A percentile compares a stretch with the other conserved stretches of the same genome.
These are phyloP conservation scores for Corythornis cristatus DNA, from an alignment of 2,113 vertebrate species.

Conservation along the genomic window DNA sequence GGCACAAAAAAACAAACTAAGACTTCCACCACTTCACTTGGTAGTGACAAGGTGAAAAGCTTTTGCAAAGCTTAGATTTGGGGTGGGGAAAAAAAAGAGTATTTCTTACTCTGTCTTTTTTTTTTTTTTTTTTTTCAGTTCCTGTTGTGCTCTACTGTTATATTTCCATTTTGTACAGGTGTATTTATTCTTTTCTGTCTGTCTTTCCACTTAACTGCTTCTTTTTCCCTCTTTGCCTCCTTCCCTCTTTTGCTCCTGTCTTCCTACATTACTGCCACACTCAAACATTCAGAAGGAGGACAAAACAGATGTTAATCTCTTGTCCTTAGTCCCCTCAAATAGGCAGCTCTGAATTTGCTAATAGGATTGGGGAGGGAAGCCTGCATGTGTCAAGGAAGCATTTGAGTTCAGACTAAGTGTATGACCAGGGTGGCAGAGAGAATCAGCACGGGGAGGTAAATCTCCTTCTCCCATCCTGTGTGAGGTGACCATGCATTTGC, in stretches of 20 bases:
- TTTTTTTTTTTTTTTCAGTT: neutral
- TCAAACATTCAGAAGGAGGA: neutral
- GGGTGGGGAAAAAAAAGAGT: neutral
- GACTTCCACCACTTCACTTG: neutral
- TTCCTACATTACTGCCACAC: neutral
- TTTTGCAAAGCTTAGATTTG: neutral
- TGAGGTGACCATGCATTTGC: slow-evolving; percentile 51
- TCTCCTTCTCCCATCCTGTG: neutral
- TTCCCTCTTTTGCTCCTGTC: neutral
- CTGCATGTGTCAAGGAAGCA: slow-evolving; percentile 13
- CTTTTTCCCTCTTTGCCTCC: neutral
- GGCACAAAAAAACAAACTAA: neutral
- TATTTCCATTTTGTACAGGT: neutral
- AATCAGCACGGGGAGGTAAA: neutral
- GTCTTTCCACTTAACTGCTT: neutral
- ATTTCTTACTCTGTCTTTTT: neutral
- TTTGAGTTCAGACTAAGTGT: neutral
- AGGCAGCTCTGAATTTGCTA: slow-evolving; percentile 37
- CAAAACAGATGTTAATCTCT: slow-evolving; percentile 21
- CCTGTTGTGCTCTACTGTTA: neutral
- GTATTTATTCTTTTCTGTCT: neutral
- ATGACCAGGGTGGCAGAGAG: neutral
- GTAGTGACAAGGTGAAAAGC: neutral
- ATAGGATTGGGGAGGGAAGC: slow-evolving; percentile 62
- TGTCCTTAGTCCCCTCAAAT: slow-evolving; percentile 21